phyloP scores from a whole-genome alignment of 2,888 invertebrate species.

The Clitarchus hookeri region DNA sequence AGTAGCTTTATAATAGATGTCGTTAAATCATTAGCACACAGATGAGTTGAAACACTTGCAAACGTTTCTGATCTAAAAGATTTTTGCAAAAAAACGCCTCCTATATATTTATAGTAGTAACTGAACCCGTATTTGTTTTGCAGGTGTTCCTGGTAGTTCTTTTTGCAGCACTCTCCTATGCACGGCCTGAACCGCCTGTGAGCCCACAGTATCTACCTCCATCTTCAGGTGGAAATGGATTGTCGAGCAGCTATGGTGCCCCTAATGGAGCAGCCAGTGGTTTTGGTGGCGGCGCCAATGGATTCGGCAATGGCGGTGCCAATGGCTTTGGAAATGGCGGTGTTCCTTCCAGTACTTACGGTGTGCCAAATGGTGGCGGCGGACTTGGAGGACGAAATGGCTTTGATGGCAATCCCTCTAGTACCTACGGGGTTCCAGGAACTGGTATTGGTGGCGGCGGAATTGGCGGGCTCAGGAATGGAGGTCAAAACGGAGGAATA shows the following conservation, averaged over 20 bases:
- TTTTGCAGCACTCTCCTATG: conserved; percentile 44
- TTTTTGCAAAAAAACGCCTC: no score
- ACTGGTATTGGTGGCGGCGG: conserved; percentile 27
- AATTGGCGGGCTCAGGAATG: conserved; percentile 23
- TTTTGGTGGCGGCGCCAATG: conserved; percentile 22
- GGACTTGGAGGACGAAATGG: neutral
- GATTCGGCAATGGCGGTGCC: no score
- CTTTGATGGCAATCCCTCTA: conserved; percentile 29
- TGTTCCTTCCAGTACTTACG: conserved; percentile 28
- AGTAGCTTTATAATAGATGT: no score
- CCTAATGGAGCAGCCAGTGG: no score
- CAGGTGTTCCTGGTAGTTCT: conserved; percentile 35
- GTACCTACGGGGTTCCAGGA: conserved; percentile 34
- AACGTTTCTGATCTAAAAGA: no score
- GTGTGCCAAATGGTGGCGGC: conserved; percentile 25
- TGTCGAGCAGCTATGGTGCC: no score
- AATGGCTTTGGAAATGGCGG: conserved; percentile 25
- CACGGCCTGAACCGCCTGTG: conserved; percentile 48
- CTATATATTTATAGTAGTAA: no score
- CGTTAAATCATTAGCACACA: no score
- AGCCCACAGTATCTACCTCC: conserved; percentile 37
- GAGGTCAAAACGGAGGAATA: conserved; percentile 18
- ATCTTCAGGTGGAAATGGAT: neutral
- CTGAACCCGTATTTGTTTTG: neutral
- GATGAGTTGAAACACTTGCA: no score